These are phyloP conservation scores for Labroides dimidiatus DNA, from an alignment of 2,797 vertebrate genomes.

Conservation along the genomic window DNA sequence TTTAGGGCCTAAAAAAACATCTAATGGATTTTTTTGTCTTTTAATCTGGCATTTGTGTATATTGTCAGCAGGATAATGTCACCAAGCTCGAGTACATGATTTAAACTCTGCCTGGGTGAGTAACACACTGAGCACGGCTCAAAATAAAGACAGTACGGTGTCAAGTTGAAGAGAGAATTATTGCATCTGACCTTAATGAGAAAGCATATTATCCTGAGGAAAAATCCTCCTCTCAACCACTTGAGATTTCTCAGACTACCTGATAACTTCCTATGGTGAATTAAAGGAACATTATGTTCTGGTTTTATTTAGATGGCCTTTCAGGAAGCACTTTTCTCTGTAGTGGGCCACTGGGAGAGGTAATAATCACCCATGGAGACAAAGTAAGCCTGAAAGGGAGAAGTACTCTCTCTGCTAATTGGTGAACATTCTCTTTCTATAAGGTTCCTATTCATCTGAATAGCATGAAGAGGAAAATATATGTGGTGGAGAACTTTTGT, in stretches of 20 bases:
- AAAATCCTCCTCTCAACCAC: constrained; percentile 46
- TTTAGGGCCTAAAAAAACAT: constrained; percentile 31
- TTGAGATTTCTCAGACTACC: constrained; percentile 47
- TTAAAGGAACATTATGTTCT: constrained; percentile 53
- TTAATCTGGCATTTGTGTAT: constrained; percentile 61
- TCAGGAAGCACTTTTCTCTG: constrained; percentile 50
- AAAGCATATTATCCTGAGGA: constrained; percentile 46
- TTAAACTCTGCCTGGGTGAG: constrained; percentile 4
- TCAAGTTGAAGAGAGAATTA: constrained; percentile 51
- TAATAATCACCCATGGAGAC: constrained; percentile 65
- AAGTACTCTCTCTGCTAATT: constrained; percentile 70
- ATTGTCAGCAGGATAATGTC: constrained; percentile 33
- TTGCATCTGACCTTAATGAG: constrained; percentile 63
- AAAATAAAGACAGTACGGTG: constrained; percentile 42
- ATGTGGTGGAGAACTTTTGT: constrained; percentile 8
- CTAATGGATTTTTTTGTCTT: constrained; percentile 50
- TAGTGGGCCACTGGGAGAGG: constrained; percentile 52
- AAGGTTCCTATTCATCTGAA: constrained; percentile 37
- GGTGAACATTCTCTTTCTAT: constrained; percentile 63
- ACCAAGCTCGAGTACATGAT: too few relatives aligned
- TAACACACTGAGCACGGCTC: constrained; percentile 29
- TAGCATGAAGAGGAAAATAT: constrained; percentile 40
- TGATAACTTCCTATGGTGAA: constrained; percentile 58
- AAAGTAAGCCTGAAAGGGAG: constrained; percentile 60
- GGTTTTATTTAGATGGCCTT: constrained; percentile 47